These are phyloP conservation scores for Clarias magur DNA, from an alignment of 2,113 vertebrate genomes.

Conservation along the genomic window DNA sequence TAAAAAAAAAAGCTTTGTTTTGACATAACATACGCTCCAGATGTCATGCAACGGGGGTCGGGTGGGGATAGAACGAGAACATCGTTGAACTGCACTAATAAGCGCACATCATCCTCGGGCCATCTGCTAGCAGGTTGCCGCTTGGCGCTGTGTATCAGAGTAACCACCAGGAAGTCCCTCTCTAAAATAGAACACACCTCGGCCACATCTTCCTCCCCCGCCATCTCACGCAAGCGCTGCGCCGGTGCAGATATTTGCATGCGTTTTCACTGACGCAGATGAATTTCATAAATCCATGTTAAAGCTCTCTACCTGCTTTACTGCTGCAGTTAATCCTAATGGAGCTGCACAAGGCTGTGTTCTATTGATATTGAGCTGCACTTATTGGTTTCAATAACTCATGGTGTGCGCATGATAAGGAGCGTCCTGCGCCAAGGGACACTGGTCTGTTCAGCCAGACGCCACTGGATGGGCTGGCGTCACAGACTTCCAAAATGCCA, in stretches of 20 bases:
- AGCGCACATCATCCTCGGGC: conserved; percentile 40
- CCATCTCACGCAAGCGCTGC: conserved; percentile 18
- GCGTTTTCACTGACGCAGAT: conserved; percentile 32
- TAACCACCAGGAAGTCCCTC: conserved; percentile 52
- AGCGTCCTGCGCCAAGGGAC: conserved; percentile 34
- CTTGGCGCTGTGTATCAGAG: conserved; percentile 37
- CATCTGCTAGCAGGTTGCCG: conserved; percentile 55
- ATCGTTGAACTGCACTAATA: conserved; percentile 43
- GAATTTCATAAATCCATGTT: conserved; percentile 26
- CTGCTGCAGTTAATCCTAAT: not conserved
- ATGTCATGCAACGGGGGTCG: not conserved
- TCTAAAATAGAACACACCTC: conserved; percentile 48
- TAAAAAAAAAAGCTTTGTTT: not conserved
- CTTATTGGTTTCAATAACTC: conserved; percentile 37
- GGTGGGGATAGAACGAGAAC: conserved; percentile 2
- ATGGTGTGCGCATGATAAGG: not conserved
- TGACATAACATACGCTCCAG: conserved; percentile 34
- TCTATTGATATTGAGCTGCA: conserved; percentile 28
- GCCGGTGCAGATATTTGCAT: conserved; percentile 38
- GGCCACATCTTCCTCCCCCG: conserved; percentile 1
- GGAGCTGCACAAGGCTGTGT: conserved; percentile 17
- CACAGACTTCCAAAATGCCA: not conserved
- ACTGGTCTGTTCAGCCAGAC: not conserved
- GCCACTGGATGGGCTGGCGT: not conserved
- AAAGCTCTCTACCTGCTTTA: conserved; percentile 18